Percentiles rank a stretch among this genome's conserved stretches.
These are phyloP conservation scores for Drosophila prosaltans DNA, from an alignment of 1,140 invertebrate genomes.

Conservation along the genomic window DNA sequence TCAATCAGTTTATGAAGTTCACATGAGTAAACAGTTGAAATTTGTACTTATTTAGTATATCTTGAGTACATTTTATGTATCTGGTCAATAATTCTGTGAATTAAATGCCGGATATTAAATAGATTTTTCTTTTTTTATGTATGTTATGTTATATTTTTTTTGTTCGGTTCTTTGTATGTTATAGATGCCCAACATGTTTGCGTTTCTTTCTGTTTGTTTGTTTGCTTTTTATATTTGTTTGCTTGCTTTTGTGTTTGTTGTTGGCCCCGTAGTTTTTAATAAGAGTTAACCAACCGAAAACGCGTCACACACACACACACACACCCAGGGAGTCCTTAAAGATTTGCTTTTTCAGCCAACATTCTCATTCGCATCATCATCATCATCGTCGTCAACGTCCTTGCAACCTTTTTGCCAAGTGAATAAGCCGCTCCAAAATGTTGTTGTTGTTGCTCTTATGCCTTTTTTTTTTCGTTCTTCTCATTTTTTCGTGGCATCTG, in stretches of 20 bases:
- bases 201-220: background rate
- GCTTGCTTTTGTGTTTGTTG: conserved; percentile 4
- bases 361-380: conserved; percentile 4
- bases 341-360: conserved; percentile 3
- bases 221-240: conserved; percentile 7
- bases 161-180: background rate
- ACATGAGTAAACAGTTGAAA: background rate
- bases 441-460: background rate
- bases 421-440: conserved; percentile 12
- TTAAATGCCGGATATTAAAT: conserved; percentile 4
- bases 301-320: background rate
- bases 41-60: background rate
- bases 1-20: background rate
- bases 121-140: background rate
- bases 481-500: background rate
- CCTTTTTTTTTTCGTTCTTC: background rate
- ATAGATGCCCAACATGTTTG: background rate
- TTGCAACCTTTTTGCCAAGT: conserved; percentile 13
- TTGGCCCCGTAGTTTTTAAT: conserved; percentile 12
- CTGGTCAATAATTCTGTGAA: background rate
- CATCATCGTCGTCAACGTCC: conserved; percentile 1
- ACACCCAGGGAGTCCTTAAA: background rate
- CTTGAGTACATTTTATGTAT: background rate
- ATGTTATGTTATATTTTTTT: background rate
- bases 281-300: conserved; percentile 9